phyloP scores from a whole-genome alignment of 2,113 vertebrate genomes.

The Xyliphius kryptos region DNA sequence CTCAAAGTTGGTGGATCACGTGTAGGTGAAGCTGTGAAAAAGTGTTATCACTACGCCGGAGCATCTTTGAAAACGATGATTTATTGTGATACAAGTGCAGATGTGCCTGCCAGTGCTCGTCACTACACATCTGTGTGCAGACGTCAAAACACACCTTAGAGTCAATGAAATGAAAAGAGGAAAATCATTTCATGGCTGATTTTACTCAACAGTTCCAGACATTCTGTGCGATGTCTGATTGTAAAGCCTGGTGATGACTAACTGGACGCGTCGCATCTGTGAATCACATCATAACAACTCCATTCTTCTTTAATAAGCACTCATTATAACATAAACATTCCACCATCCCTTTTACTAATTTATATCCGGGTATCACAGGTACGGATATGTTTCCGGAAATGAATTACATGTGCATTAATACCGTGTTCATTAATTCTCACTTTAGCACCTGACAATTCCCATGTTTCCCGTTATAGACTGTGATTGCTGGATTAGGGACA shows the following conservation, averaged over 20 bases:
- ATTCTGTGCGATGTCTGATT: slow-evolving; percentile 69
- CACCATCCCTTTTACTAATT: too few relatives aligned
- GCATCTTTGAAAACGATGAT: slow-evolving; percentile 51
- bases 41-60: slow-evolving; percentile 71
- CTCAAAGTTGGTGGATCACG: slow-evolving; percentile 47
- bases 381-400: too few relatives aligned
- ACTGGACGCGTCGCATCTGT: slow-evolving; percentile 44
- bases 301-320: slow-evolving; percentile 39
- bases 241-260: slow-evolving; percentile 51
- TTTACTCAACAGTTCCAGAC: slow-evolving; percentile 58
- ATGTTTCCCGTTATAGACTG: too few relatives aligned
- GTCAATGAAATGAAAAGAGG: slow-evolving; percentile 44
- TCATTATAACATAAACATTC: slow-evolving; percentile 45
- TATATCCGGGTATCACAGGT: too few relatives aligned
- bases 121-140: slow-evolving; percentile 60
- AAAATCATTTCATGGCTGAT: slow-evolving; percentile 50
- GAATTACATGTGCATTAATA: too few relatives aligned
- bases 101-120: slow-evolving; percentile 53
- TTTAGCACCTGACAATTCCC: too few relatives aligned
- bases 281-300: not conserved
- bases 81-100: slow-evolving; percentile 41
- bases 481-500: too few relatives aligned
- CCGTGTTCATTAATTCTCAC: too few relatives aligned
- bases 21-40: slow-evolving; percentile 70
- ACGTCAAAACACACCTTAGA: slow-evolving; percentile 43